A percentile compares a stretch with the other conserved stretches of the same genome.
phyloP scores from a whole-genome alignment of 2,888 invertebrate species.

The Neria commutata region DNA sequence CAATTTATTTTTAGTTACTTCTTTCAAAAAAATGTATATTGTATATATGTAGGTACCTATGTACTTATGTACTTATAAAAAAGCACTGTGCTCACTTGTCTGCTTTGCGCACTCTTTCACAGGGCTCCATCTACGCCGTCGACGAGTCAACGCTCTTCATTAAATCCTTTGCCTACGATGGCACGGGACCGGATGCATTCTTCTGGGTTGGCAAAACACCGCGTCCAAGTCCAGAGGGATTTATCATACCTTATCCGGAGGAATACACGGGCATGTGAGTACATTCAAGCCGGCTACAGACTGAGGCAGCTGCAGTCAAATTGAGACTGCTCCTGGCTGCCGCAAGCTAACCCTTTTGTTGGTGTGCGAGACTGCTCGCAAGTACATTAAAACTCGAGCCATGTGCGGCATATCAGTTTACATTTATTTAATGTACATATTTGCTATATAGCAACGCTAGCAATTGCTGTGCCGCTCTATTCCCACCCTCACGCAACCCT shows the following conservation, averaged over 20 bases:
- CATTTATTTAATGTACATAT: background rate
- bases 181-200: constrained; percentile 84
- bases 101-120: constrained; percentile 11
- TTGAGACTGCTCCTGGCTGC: no score
- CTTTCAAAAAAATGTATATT: no score
- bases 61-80: background rate
- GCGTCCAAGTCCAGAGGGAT: constrained; percentile 81
- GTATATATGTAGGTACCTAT: no score
- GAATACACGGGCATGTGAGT: constrained; percentile 80
- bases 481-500: no score
- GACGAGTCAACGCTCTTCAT: constrained; percentile 89
- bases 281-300: no score
- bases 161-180: constrained; percentile 86
- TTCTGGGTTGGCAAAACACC: constrained; percentile 89
- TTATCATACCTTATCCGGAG: constrained; percentile 85
- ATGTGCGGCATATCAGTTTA: background rate
- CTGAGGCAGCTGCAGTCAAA: no score
- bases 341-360: no score
- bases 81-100: background rate
- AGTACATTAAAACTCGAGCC: no score
- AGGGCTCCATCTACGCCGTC: constrained; percentile 83
- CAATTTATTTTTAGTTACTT: background rate
- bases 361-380: no score
- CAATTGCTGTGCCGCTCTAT: no score
- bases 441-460: background rate